Base-by-base conservation (phyloP, 2,113 vertebrate genomes). In the Perognathus longimembris region DNA sequence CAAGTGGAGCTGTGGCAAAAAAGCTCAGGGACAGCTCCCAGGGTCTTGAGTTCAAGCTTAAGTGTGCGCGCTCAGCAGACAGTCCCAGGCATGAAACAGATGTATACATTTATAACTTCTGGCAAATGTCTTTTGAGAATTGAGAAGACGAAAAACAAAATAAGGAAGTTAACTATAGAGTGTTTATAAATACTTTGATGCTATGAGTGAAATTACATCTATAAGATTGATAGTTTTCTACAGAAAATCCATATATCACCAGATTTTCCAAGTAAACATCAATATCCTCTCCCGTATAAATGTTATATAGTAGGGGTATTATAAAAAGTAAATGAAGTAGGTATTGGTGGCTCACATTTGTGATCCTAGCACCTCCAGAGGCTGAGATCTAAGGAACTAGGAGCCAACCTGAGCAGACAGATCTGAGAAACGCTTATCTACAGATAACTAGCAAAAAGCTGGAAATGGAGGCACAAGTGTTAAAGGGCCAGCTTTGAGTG, bases 111-210 rank as follows among this genome's bases (percentile, higher is more conserved):
- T 85, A 32, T 91, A 76, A 59, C 34, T 18, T 69, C 20, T 87
- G n/a, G 71, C 79, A 54, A 93, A 59, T 81, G 1, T 75, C n/a
- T 76, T 90, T 88, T 57, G 67, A 78, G 42, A 90, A 69, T 40
- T 36, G 9, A 54, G 40, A 69, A 63, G 21, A 40, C 54, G 24
- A 42, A 45, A 66, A 82, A 69, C 15, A 70, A 78, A 26, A 54
- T 70, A 83, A 36, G 82, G 15, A n/a, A 89, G 59, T 87, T 88
- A 64, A 70, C 22, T 77, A 14, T 77, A 78, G 26, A 77, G 81
- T 75, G 9, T 79, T 22, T 7, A 10, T 38, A n/a, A 74, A 87
- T 34, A 15, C 20, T 88, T 5, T 69, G 7, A 64, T 45, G 18
- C 42, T 87, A n/a, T 78, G 42, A 85, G 21, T 83, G 38, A 71